phyloP scores from a whole-genome alignment of 1,140 invertebrate species.

The Adoxophyes honmai region DNA sequence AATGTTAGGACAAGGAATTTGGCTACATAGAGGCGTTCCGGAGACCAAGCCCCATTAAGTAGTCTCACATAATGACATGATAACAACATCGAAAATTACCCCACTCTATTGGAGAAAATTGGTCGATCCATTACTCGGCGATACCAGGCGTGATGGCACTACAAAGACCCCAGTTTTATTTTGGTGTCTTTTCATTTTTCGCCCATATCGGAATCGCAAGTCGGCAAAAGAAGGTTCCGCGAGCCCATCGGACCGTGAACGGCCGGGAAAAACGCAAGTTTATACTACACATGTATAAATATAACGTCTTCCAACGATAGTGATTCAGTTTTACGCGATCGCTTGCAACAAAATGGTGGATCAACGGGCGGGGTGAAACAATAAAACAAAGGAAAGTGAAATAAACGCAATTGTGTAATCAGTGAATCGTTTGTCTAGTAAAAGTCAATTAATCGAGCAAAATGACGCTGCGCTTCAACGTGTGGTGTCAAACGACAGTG shows the following conservation, averaged over 20 bases:
- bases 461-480: slow-evolving; percentile 42
- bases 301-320: slow-evolving; percentile 56
- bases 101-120: slow-evolving; percentile 42
- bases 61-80: slow-evolving; percentile 23
- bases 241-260: slow-evolving; percentile 57
- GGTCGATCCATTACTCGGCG: slow-evolving; percentile 48
- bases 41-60: slow-evolving; percentile 29
- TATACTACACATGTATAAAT: slow-evolving; percentile 71
- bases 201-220: slow-evolving; percentile 54
- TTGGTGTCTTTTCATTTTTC: slow-evolving; percentile 31
- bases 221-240: slow-evolving; percentile 43
- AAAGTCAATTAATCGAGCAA: slow-evolving; percentile 34
- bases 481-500: slow-evolving; percentile 36
- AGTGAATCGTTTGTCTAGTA: slow-evolving; percentile 36
- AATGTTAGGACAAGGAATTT: too few relatives aligned
- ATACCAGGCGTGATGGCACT: slow-evolving; percentile 43
- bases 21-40: slow-evolving; percentile 22
- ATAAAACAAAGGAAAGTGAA: slow-evolving; percentile 53
- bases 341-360: slow-evolving; percentile 69
- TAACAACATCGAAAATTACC: slow-evolving; percentile 43
- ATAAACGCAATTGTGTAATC: slow-evolving; percentile 41
- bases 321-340: slow-evolving; percentile 72
- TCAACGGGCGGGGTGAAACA: slow-evolving; percentile 39
- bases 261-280: slow-evolving; percentile 67
- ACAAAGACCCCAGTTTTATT: slow-evolving; percentile 37